phyloP scores from a whole-genome alignment of 2,113 vertebrate genomes.

The Xenus cinereus region DNA sequence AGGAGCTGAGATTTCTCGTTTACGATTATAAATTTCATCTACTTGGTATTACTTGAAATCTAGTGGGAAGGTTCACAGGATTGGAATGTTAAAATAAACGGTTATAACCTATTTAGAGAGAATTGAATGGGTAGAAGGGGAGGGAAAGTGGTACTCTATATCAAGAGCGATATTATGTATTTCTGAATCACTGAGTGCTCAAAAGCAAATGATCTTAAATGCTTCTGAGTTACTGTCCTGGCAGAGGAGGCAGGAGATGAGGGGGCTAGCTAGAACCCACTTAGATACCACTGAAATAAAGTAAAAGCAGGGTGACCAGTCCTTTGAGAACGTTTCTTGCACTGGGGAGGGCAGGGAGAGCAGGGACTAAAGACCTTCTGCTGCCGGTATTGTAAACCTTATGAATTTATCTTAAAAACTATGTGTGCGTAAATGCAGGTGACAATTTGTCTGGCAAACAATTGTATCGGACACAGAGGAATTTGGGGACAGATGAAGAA shows the following conservation, averaged over 20 bases:
- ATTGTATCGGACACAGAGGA: background rate
- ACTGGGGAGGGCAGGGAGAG: background rate
- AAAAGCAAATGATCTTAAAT: slow-evolving; percentile 13
- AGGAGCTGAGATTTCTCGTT: slow-evolving; percentile 7
- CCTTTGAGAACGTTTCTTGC: background rate
- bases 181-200: slow-evolving; percentile 24
- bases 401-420: background rate
- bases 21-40: background rate
- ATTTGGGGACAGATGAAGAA: background rate
- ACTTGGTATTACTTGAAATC: slow-evolving; percentile 20
- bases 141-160: background rate
- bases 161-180: background rate
- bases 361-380: background rate
- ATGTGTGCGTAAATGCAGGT: background rate
- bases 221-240: background rate
- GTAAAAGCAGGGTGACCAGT: background rate
- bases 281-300: background rate
- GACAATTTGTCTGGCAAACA: background rate
- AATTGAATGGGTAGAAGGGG: slow-evolving; percentile 16
- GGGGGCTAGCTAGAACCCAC: background rate
- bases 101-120: slow-evolving; percentile 31
- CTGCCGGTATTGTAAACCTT: background rate
- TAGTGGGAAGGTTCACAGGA: slow-evolving; percentile 13
- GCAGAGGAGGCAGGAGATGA: background rate
- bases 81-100: slow-evolving; percentile 26